Conservation (phyloP, 2,113 vertebrate species). For the Hypanus sabinus region DNA sequence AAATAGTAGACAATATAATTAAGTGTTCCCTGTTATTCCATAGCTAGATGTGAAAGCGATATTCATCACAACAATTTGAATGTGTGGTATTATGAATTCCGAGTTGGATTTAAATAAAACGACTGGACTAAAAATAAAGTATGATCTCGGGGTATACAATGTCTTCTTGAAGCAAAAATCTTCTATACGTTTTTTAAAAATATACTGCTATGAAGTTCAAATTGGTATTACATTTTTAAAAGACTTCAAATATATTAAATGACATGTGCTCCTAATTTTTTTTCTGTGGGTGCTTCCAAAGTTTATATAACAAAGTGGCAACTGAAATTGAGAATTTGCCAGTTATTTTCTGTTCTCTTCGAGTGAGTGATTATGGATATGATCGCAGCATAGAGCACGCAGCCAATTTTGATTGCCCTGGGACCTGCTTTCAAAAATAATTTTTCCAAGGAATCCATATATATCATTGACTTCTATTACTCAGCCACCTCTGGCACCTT, state of each 20-base stretch:
- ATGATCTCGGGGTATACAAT: neutral
- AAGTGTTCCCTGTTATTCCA: neutral
- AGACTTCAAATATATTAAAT: neutral
- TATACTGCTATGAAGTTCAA: no score
- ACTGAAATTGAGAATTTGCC: conserved; percentile 15
- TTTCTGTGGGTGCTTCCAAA: neutral
- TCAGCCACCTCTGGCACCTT: conserved; percentile 83
- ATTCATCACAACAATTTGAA: neutral
- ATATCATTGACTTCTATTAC: conserved; percentile 77
- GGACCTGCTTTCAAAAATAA: conserved; percentile 78
- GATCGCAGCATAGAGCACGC: conserved; percentile 79
- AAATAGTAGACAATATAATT: neutral
- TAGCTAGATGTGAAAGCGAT: neutral
- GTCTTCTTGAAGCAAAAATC: neutral
- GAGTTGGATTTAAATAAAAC: neutral
- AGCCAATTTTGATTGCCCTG: conserved; percentile 76
- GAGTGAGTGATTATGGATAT: conserved; percentile 87
- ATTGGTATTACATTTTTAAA: neutral
- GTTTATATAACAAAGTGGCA: neutral
- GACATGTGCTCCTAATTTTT: neutral
- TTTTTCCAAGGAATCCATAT: conserved; percentile 64
- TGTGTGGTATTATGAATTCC: neutral
- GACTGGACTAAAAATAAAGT: neutral
- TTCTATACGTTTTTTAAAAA: neutral
- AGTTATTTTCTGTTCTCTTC: conserved; percentile 41